phyloP scores from a whole-genome alignment of 2,888 invertebrate genomes.

The Drosophila melanosoma region DNA sequence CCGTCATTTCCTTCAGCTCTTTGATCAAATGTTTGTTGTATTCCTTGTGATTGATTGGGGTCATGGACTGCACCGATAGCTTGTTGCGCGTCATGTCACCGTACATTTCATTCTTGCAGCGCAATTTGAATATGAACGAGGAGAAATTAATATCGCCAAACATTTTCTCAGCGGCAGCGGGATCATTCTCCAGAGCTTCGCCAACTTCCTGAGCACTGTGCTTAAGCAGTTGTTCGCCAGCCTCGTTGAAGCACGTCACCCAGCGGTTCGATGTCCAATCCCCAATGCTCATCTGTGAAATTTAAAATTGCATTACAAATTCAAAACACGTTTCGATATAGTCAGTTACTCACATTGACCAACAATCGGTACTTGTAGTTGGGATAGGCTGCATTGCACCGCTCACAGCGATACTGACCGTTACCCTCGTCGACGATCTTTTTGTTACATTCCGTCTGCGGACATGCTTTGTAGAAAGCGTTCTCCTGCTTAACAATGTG shows the following conservation, averaged over 20 bases:
- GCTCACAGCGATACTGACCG: constrained; percentile 96
- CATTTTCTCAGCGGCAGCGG: constrained; percentile 88
- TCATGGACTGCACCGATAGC: constrained; percentile 89
- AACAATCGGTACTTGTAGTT: constrained; percentile 95
- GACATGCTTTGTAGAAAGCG: constrained; percentile 96
- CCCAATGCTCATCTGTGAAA: constrained; percentile 90
- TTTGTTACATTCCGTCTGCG: constrained; percentile 95
- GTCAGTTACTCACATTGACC: constrained; percentile 88
- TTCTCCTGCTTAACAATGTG: constrained; percentile 93
- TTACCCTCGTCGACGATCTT: constrained; percentile 96
- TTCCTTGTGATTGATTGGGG: constrained; percentile 91
- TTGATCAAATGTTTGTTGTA: constrained; percentile 90
- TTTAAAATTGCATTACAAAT: background rate
- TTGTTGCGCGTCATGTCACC: constrained; percentile 89
- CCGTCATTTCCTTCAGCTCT: constrained; percentile 89
- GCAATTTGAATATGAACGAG: constrained; percentile 92
- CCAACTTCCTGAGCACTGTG: constrained; percentile 91
- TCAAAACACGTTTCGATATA: background rate
- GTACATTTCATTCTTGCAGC: constrained; percentile 95
- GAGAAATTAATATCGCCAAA: constrained; percentile 92
- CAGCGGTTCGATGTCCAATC: constrained; percentile 96
- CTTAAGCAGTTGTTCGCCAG: constrained; percentile 92
- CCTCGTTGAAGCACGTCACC: constrained; percentile 95
- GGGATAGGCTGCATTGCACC: constrained; percentile 94
- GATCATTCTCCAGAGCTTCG: constrained; percentile 89